phyloP scores from a whole-genome alignment of 2,888 invertebrate genomes.

The Syrphus vitripennis region DNA sequence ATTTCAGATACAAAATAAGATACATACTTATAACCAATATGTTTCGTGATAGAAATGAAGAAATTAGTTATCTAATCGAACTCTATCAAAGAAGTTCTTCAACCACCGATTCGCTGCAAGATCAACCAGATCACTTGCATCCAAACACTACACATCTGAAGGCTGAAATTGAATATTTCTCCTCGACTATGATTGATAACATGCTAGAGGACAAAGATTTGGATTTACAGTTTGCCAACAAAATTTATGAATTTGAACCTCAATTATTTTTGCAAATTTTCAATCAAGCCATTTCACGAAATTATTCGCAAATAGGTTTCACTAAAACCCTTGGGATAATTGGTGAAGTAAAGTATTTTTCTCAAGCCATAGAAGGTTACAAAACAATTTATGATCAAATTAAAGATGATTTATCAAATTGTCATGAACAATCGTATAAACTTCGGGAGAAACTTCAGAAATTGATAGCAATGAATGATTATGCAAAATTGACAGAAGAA shows the following conservation, averaged over 20 bases:
- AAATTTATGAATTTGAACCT: neutral
- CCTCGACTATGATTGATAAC: neutral
- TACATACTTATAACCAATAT: neutral
- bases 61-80: neutral
- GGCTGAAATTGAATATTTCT: neutral
- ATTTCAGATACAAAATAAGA: neutral
- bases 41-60: neutral
- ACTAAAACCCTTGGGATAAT: neutral
- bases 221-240: neutral
- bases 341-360: neutral
- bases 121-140: neutral
- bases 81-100: neutral
- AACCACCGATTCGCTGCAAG: neutral
- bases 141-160: neutral
- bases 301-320: neutral
- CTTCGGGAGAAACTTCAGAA: neutral
- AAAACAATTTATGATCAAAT: slow-evolving; percentile 1
- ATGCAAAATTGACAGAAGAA: neutral
- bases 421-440: neutral
- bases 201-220: neutral
- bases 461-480: neutral
- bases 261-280: neutral
- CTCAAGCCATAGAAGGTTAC: slow-evolving; percentile 8
- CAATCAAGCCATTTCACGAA: neutral
- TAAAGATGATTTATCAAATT: neutral